A percentile compares a stretch with the other conserved stretches of the same genome.
Conservation (phyloP, 2,113 vertebrate species). For the Phaetusa simplex region DNA sequence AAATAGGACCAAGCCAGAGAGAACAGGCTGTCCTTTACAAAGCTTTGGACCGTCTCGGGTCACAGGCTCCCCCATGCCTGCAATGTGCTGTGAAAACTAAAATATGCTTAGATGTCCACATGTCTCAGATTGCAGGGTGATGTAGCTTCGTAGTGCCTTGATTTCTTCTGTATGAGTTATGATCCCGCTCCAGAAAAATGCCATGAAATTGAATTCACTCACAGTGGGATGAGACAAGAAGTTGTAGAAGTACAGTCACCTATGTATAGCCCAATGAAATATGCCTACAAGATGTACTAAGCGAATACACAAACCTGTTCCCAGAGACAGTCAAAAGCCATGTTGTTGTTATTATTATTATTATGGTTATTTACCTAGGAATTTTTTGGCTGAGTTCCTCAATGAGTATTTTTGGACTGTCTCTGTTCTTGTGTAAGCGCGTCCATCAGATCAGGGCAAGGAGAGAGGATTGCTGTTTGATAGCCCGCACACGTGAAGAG, state of each 20-base stretch:
- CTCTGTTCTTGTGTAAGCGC: neutral
- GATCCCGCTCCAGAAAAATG: neutral
- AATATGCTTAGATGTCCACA: neutral
- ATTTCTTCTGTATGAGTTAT: neutral
- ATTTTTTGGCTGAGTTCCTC: neutral
- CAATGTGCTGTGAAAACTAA: neutral
- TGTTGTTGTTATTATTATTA: neutral
- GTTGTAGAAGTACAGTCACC: neutral
- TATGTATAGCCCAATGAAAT: neutral
- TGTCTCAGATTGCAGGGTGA: neutral
- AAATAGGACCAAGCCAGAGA: neutral
- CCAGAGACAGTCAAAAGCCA: neutral
- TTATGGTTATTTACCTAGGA: neutral
- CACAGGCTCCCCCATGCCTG: neutral
- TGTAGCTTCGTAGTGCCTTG: neutral
- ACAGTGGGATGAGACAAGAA: neutral
- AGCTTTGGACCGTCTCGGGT: neutral
- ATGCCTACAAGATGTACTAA: neutral
- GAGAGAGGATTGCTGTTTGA: neutral
- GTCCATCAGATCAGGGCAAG: neutral
- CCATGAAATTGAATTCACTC: neutral
- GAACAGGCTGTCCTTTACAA: neutral
- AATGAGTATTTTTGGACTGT: neutral
- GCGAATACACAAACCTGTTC: neutral
- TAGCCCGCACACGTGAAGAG: neutral